Evolutionary conservation across 2,888 invertebrate species (phyloP).

Genomic region (Melieria omissa): DNA sequence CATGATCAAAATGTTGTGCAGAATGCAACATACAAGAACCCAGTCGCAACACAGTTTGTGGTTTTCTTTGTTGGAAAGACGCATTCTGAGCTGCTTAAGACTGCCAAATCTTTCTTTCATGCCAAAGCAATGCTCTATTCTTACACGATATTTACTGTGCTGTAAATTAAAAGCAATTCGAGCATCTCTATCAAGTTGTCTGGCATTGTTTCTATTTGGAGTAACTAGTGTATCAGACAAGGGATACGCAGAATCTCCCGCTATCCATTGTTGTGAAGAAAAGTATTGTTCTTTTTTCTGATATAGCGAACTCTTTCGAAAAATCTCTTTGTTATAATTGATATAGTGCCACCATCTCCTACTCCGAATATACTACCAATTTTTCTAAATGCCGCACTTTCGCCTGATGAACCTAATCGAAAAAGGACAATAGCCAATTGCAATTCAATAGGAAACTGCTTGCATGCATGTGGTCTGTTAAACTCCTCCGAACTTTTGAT

Average conservation of each 20-base stretch:
- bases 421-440: constrained; percentile 37
- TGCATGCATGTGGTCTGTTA: constrained; percentile 9
- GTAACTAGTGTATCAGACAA: constrained; percentile 7
- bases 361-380: constrained; percentile 27
- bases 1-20: too few relatives aligned
- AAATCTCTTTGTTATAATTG: constrained; percentile 6
- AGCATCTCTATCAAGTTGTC: too few relatives aligned
- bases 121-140: too few relatives aligned
- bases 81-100: too few relatives aligned
- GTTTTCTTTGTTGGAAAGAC: too few relatives aligned
- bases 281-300: not conserved
- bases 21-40: too few relatives aligned
- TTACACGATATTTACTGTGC: too few relatives aligned
- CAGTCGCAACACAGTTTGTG: too few relatives aligned
- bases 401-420: too few relatives aligned
- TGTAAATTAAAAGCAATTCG: too few relatives aligned
- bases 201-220: constrained; percentile 1
- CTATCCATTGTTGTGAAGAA: constrained; percentile 21
- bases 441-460: constrained; percentile 30
- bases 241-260: constrained; percentile 16
- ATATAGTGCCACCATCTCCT: constrained; percentile 26
- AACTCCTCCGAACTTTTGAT: not conserved
- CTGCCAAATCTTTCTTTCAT: too few relatives aligned
- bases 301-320: too few relatives aligned
- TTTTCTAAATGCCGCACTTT: constrained; percentile 31